Conservation (phyloP, 2,888 invertebrate genomes). For the Girardia tigrina region DNA sequence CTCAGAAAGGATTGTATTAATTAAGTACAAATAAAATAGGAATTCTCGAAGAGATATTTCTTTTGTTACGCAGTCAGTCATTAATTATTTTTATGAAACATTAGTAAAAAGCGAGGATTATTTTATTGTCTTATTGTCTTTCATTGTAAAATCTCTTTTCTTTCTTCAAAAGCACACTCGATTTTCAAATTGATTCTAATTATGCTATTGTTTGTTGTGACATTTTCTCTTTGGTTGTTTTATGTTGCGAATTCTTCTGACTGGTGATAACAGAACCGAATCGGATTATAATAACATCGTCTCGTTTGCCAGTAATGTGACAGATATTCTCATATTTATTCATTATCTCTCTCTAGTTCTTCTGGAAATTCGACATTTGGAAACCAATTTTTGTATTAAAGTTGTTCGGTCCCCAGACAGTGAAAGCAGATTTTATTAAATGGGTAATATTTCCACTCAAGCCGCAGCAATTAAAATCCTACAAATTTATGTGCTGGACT, state of each 20-base stretch:
- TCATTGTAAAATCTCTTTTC: no score
- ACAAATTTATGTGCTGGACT: constrained; percentile 76
- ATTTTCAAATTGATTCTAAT: neutral
- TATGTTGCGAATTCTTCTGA: constrained; percentile 10
- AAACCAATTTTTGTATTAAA: constrained; percentile 4
- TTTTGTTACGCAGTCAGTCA: no score
- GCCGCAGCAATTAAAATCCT: constrained; percentile 83
- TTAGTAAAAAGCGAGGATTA: no score
- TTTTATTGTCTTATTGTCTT: no score
- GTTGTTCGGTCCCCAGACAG: constrained; percentile 88
- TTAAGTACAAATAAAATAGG: no score
- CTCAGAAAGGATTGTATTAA: no score
- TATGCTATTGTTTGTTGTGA: neutral
- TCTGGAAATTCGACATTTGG: constrained; percentile 6
- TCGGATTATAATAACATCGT: neutral
- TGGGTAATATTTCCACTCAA: constrained; percentile 66
- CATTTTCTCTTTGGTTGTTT: neutral
- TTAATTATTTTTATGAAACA: no score
- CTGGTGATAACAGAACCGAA: neutral
- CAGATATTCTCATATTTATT: constrained; percentile 8
- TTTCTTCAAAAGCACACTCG: no score
- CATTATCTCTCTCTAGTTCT: neutral
- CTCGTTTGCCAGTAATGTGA: constrained; percentile 16
- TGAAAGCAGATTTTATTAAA: constrained; percentile 67
- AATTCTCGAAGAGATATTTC: no score